Base-by-base conservation (phyloP, 92 coral and sea anemone species). In the Scolanthus callimorphus region DNA sequence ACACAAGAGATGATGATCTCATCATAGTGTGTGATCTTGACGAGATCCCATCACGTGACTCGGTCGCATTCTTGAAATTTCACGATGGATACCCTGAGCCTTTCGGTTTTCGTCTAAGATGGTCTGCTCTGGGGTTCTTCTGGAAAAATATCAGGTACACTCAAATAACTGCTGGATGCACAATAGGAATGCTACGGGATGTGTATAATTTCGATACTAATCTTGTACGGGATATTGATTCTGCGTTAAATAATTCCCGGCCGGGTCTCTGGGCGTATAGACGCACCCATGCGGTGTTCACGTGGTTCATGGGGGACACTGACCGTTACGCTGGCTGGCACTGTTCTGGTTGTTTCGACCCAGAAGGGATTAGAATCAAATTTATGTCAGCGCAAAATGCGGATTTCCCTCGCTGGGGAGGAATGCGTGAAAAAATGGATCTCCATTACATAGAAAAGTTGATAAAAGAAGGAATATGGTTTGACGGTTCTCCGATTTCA, bases 391-490 rank as follows among this genome's bases (percentile, higher is more conserved):
- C 74, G 2, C 74, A 68, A 25, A 68, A 68, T 48, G 74, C 56
- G 23, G 74, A 68, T 20, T 46, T 39, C 29, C 74, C 74, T 1
- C 64, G 74, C 20, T 68, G 74, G 74, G 74, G 74, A 2, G 57
- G 63, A 3, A 29, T 68, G 20, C 74, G 52, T 4, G 65, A 68
- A 20, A 68, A 68, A 57, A 68, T 68, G 74, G 59, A 68, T 57
- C 50, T 55, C 13, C 29, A 28, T 0, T 57, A 43, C 21, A 56
- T 68, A 3, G 47, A 21, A 15, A 29, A 27, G 41, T 29, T 68
- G 17, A 30, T 68, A 0, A 68, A 29, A 30, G 57, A 68, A 15
- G 74, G 74, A 10, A 47, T 13, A 11, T 68, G 74, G 74, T 68
- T 68, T 47, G 64, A 57, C 54, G 74, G 65, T 2, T 51, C 28